Conservation (phyloP, 2,888 invertebrate species). For the Acheta domesticus region DNA sequence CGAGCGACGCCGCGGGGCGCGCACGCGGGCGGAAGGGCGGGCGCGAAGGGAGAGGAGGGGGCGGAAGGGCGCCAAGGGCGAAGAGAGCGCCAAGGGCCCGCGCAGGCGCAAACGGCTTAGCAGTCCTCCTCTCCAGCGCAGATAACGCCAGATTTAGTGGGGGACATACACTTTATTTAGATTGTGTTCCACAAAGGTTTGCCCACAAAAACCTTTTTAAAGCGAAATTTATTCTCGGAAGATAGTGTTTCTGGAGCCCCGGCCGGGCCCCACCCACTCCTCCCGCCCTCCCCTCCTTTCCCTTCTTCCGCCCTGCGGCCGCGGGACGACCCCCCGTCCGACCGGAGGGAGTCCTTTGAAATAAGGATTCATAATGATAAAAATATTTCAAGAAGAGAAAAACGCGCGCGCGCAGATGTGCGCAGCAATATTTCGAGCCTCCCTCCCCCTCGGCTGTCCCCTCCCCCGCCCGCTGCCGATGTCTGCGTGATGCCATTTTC, state of each 20-base stretch:
- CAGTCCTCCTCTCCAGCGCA: neutral
- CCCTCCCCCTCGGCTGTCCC: too few relatives aligned
- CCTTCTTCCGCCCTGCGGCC: too few relatives aligned
- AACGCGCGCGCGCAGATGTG: neutral
- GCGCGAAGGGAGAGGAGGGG: neutral
- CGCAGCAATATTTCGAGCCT: neutral
- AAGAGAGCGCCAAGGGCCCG: neutral
- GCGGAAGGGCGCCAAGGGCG: neutral
- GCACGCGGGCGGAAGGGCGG: neutral
- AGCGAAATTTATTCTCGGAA: slow-evolving; percentile 1
- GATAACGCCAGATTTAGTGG: slow-evolving; percentile 18
- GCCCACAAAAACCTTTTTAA: slow-evolving; percentile 18
- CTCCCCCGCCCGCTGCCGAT: too few relatives aligned
- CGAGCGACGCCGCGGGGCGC: neutral
- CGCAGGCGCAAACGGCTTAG: slow-evolving; percentile 5
- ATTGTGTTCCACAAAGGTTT: slow-evolving; percentile 18
- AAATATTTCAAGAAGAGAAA: neutral
- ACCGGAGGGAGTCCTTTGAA: neutral
- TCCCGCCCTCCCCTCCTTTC: neutral
- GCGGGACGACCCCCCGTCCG: too few relatives aligned
- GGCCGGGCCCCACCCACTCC: neutral
- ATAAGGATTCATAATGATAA: slow-evolving; percentile 7
- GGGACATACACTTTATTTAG: slow-evolving; percentile 12
- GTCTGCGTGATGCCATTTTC: too few relatives aligned
- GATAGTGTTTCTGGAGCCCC: slow-evolving; percentile 1